Base-by-base conservation (phyloP, 2,888 invertebrate species). In the Callimorpha dominula region DNA sequence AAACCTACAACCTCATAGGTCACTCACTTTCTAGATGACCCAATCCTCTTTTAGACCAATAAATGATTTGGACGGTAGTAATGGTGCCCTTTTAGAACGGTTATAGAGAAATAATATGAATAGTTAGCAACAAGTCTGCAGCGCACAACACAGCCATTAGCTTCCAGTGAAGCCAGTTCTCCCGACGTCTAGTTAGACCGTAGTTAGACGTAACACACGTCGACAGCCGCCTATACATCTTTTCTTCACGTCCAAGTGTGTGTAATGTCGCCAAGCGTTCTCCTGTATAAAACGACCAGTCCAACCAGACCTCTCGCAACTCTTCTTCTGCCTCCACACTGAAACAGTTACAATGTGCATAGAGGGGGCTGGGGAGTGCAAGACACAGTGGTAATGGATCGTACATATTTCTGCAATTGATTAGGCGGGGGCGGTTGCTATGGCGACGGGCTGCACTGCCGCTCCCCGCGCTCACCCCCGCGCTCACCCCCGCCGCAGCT, bases 341-440 rank as follows among this genome's bases (percentile, higher is more conserved):
- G 66, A 65, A 57, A 71, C 20, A 57, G 71, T 49, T 71, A 78
- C 80, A 80, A 79, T 78, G 79, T 73, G 46, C 31, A 20, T 75
- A 72, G 31, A 87, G 80, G 88, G 80, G 86, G 85, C 43, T 78
- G 40, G 69, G 77, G 15, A 78, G 90, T 8, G 76, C 92, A 40
- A 15, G 70, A 76, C 85, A 74, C 20, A 73, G 65, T 88, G 94
- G 94, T 91, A 86, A 92, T 91, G 89, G 92, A 78, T 89, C 92
- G 93, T 95, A 95, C 95, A 96, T 96, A 95, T 95, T 95, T 95
- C 95, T 96, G 95, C 95, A 96, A 95, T 96, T 95, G 95, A 95
- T 96, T 96, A 95, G 95, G 93, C 94, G 94, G 94, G 95, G 94
- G 92, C 92, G 94, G 95, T 95, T 89, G 92, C 91, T 91, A 94